Conservation (phyloP, 2,888 invertebrate genomes). For the Dicyrtomina minuta region DNA sequence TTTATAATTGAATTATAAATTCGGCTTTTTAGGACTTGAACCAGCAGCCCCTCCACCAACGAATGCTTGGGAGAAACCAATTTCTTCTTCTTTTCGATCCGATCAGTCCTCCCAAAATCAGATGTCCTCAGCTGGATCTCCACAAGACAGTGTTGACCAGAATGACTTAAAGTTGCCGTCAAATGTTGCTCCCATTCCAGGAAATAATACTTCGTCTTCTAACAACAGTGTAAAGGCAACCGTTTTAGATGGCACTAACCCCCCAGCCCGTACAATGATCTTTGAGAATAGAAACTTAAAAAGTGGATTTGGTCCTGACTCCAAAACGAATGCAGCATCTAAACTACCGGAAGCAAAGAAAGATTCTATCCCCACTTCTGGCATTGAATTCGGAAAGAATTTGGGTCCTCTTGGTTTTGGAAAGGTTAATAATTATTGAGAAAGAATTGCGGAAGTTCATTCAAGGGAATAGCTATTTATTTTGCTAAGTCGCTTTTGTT, state of each 20-base stretch:
- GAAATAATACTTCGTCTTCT: not conserved
- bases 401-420: conserved; percentile 38
- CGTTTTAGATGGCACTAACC: conserved; percentile 42
- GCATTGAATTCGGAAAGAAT: conserved; percentile 42
- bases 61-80: conserved; percentile 44
- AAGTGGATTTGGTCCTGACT: conserved; percentile 33
- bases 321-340: conserved; percentile 4
- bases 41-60: conserved; percentile 25
- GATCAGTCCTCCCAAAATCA: conserved; percentile 6
- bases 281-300: conserved; percentile 52
- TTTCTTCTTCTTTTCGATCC: conserved; percentile 29
- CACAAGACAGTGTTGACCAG: not conserved
- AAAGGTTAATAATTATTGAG: conserved; percentile 41
- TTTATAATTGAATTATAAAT: not conserved
- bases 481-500: too few relatives aligned
- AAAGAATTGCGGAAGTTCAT: not conserved
- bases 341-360: conserved; percentile 34
- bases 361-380: conserved; percentile 30
- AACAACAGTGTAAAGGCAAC: conserved; percentile 8
- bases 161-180: conserved; percentile 12
- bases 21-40: conserved; percentile 7
- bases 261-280: conserved; percentile 50
- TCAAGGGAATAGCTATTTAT: not conserved
- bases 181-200: not conserved
- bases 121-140: too few relatives aligned